Conservation (phyloP, 2,797 vertebrate genomes). For the Molossus molossus region DNA sequence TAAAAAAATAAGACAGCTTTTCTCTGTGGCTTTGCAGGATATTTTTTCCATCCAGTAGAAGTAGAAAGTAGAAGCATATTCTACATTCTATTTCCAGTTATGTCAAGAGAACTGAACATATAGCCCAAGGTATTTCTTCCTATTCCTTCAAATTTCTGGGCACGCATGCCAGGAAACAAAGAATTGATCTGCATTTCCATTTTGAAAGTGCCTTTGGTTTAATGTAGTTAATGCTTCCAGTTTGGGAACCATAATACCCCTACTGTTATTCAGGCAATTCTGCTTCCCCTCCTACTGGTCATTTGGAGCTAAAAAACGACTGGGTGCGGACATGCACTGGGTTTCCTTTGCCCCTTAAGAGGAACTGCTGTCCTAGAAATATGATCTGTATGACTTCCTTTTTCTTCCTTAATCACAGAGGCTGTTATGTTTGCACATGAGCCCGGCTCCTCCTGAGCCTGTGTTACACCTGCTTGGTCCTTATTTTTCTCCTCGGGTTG, state of each 20-base stretch:
- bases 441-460: constrained; percentile 64
- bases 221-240: background rate
- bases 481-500: constrained; percentile 76
- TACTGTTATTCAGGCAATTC: background rate
- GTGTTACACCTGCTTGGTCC: constrained; percentile 63
- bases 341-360: background rate
- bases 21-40: background rate
- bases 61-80: background rate
- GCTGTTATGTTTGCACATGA: background rate
- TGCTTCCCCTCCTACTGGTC: background rate
- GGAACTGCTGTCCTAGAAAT: background rate
- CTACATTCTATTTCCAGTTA: background rate
- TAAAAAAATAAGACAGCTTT: background rate
- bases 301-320: background rate
- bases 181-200: background rate
- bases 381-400: background rate
- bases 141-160: constrained; percentile 37
- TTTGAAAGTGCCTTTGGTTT: constrained; percentile 61
- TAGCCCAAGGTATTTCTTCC: constrained; percentile 20
- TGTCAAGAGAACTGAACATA: background rate
- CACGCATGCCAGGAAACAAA: background rate
- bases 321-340: background rate
- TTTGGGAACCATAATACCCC: background rate
- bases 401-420: background rate
- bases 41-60: background rate